Evolutionary conservation across 2,888 invertebrate species (phyloP), one percentile per base, ranked within the genome.

Genomic region (Eupeodes latifasciatus): DNA sequence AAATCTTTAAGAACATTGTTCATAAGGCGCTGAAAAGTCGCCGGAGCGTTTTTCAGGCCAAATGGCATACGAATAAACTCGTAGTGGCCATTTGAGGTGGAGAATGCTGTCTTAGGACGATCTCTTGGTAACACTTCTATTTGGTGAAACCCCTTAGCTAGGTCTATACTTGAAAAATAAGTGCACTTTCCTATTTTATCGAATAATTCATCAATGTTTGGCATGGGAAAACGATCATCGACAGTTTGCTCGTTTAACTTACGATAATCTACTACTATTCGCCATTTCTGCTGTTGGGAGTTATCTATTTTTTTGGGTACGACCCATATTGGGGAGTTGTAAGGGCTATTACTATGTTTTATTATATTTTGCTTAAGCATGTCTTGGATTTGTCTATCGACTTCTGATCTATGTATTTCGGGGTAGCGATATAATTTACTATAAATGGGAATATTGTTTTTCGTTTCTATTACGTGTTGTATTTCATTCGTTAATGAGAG

Each of bases 171-270:
- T n/a, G n/a, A n/a, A n/a, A n/a, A n/a, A n/a, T n/a, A n/a, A n/a
- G n/a, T n/a, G n/a, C n/a, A n/a, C n/a, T n/a, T n/a, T n/a, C n/a
- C n/a, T n/a, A n/a, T n/a, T n/a, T n/a, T n/a, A n/a, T n/a, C n/a
- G n/a, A n/a, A n/a, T n/a, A 85, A 59, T 2, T 72, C 74, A 4
- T 57, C 71, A n/a, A 77, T 88, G 27, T 88, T 75, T 14, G 84
- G 75, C 12, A 86, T 82, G 3, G 82, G 80, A 44, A 79, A 71
- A 27, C 44, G 55, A 51, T 81, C 81, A 10, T 66, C 74, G 47
- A 59, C 27, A 14, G 59, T 14, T 51, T 53, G 16, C 36, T 61
- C 61, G n/a, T 40, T 61, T 6, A 36, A 9, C 34, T 61, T 61
- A 57, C 36, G 34, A 27, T 27, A 27, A 27, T 27, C 27, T 27